Evolutionary conservation across 2,113 vertebrate species (phyloP).

Genomic region (Proteles cristata): DNA sequence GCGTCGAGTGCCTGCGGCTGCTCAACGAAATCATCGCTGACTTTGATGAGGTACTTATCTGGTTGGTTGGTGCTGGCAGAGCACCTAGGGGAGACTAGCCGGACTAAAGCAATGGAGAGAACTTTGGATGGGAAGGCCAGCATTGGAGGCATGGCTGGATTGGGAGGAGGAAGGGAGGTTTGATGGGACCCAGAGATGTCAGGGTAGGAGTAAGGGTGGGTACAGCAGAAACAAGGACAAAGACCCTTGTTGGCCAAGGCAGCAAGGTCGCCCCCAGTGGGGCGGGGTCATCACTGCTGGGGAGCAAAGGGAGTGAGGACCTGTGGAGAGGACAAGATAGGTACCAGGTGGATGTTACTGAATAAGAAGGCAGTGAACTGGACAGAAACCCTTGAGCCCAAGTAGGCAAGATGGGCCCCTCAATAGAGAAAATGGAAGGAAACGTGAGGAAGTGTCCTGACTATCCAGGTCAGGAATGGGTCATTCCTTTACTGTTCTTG

Average conservation of each 20-base stretch:
- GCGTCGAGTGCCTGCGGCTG: constrained; percentile 95
- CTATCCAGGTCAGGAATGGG: not conserved
- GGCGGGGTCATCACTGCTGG: not conserved
- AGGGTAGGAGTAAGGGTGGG: not conserved
- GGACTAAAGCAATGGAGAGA: not conserved
- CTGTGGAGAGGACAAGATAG: not conserved
- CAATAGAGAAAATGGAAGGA: constrained; percentile 13
- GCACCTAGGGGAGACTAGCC: not conserved
- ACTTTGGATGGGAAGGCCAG: not conserved
- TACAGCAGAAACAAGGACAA: not conserved
- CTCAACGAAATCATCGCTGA: constrained; percentile 98
- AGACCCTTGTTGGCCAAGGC: not conserved
- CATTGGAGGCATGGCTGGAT: not conserved
- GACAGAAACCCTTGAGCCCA: not conserved
- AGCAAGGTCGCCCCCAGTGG: not conserved
- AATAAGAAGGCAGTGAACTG: not conserved
- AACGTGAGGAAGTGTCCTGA: not conserved
- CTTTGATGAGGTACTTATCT: constrained; percentile 92
- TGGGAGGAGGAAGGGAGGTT: not conserved
- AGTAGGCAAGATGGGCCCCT: not conserved
- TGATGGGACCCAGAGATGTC: not conserved
- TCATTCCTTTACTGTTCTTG: not conserved
- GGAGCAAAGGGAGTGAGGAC: not conserved
- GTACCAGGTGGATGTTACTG: not conserved
- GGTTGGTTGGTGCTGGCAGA: not conserved